Evolutionary conservation across 92 coral and sea anemone genomes (phyloP), one percentile per base, ranked within the genome.

Genomic region (Heliopora coerulea): DNA sequence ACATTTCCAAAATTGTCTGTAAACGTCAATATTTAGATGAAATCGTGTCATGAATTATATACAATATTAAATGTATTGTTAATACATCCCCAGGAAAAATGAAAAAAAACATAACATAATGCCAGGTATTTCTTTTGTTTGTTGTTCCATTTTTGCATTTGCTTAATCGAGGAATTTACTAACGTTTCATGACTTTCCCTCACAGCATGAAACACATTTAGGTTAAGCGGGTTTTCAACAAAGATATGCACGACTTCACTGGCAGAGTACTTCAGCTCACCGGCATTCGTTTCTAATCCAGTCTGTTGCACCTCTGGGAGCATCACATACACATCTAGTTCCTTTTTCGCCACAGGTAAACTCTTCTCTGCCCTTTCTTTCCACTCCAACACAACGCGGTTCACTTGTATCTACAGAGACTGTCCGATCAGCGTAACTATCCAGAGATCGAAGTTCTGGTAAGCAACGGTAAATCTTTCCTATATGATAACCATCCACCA

Each of bases 311-410:
- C 88, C 89, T 4, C 84, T 78, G 1, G 96, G 91, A 15, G 96
- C 95, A 72, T 86, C 85, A 31, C 98, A 93, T 1, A 93, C 98
- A 62, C 98, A 93, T 23, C 98, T 83, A 5, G 98, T 90, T 8
- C 98, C 98, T 52, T 50, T 84, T 30, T 84, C 96, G 14, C 98
- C 98, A 34, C 98, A 93, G 26, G 82, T 77, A 57, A 93, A 77
- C 39, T 81, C 80, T 1, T 87, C 91, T 31, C 46, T 12, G 3
- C 82, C 78, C 0, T 49, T 40, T 2, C 49, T 59, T 25, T 61
- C 62, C 3, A 83, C 80, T 14, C 92, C 91, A 12, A 77, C 75
- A 61, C 98, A 93, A 61, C 88, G 83, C 28, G 95, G 96, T 56
- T 90, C 91, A 8, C 96, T 96, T 0, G 59, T 49, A 68, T 87